Percentiles rank a stretch among this genome's conserved stretches.
phyloP scores from a whole-genome alignment of 2,888 invertebrate species.

The Diarsia dahlii region DNA sequence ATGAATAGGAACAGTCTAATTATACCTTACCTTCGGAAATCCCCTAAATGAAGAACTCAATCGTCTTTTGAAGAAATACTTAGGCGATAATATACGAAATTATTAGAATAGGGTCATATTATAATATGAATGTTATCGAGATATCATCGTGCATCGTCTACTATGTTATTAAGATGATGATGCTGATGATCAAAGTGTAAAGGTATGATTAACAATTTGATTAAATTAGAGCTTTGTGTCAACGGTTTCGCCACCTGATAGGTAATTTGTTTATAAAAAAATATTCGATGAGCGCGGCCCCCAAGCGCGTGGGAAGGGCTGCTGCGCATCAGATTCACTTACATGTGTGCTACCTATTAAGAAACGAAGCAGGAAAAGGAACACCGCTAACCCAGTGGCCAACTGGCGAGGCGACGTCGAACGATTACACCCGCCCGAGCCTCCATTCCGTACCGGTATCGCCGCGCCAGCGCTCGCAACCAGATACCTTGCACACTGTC shows the following conservation, averaged over 20 bases:
- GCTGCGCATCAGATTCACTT: slow-evolving; percentile 73
- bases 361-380: slow-evolving; percentile 88
- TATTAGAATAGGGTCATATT: background rate
- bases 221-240: background rate
- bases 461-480: slow-evolving; percentile 82
- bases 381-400: slow-evolving; percentile 90
- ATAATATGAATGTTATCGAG: slow-evolving; percentile 2
- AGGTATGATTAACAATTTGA: no score
- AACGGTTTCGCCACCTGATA: background rate
- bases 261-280: slow-evolving; percentile 30
- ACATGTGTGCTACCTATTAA: slow-evolving; percentile 81
- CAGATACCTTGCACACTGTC: slow-evolving; percentile 73
- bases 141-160: no score
- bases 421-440: slow-evolving; percentile 82
- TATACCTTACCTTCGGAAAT: slow-evolving; percentile 6
- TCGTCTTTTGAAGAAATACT: background rate
- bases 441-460: slow-evolving; percentile 87
- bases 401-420: slow-evolving; percentile 86
- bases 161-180: background rate
- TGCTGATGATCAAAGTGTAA: background rate
- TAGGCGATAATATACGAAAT: background rate
- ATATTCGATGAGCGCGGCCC: slow-evolving; percentile 15
- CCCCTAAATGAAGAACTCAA: background rate
- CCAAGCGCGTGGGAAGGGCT: slow-evolving; percentile 46
- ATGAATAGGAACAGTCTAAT: background rate